Conservation (phyloP, 2,113 vertebrate genomes). For the Atherinomorus stipes region DNA sequence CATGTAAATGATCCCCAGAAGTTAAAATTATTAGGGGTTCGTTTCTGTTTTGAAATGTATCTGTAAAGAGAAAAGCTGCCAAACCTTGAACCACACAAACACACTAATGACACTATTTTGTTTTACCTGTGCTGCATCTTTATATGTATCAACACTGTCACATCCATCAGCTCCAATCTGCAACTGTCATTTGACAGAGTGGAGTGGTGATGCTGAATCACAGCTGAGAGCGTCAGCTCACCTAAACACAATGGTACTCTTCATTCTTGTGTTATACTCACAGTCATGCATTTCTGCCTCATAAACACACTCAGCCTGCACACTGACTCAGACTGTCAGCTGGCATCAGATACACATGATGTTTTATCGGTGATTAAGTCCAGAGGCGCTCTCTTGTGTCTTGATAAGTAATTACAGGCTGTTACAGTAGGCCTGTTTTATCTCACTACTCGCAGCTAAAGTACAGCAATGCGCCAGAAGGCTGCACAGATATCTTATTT, state of each 20-base stretch:
- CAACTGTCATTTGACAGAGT: not conserved
- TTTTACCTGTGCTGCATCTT: not conserved
- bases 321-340: not conserved
- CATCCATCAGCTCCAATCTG: not conserved
- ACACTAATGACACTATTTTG: not conserved
- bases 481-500: not conserved
- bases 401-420: slow-evolving; percentile 32
- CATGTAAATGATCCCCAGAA: not conserved
- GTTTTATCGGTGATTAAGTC: slow-evolving; percentile 10
- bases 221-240: not conserved
- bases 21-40: not conserved
- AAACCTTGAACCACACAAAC: not conserved
- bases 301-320: not conserved
- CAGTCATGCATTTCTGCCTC: slow-evolving; percentile 17
- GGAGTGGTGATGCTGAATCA: not conserved
- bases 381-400: slow-evolving; percentile 54
- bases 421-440: not conserved
- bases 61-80: not conserved
- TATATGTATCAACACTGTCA: slow-evolving; percentile 6
- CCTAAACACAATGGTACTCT: fast-evolving
- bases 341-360: not conserved
- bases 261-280: not conserved
- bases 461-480: not conserved
- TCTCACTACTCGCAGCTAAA: not conserved
- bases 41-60: not conserved